Conservation (phyloP, 30 jellyfish, hydroid and myxozoan species). For the Pseudorhiza aurosa region DNA sequence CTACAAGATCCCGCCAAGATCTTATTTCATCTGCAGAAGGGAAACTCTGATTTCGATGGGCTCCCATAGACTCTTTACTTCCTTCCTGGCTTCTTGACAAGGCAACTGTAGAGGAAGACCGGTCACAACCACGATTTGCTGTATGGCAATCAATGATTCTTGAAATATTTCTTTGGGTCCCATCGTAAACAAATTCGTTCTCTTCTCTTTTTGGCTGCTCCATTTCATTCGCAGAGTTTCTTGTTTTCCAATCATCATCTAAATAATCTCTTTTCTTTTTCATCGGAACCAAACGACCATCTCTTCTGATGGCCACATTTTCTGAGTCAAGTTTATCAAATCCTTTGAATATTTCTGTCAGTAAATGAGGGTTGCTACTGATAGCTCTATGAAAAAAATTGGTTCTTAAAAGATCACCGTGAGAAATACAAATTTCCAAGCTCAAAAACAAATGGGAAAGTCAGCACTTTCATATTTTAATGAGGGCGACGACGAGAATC, state of each 20-base stretch:
- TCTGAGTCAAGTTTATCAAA: constrained; percentile 75
- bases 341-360: constrained; percentile 64
- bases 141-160: no score
- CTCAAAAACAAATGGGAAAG: no score
- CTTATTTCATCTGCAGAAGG: constrained; percentile 8
- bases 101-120: not conserved
- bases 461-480: no score
- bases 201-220: not conserved
- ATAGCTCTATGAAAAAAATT: constrained; percentile 14
- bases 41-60: no score
- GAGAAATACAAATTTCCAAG: no score
- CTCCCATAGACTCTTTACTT: no score
- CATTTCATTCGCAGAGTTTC: no score
- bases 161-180: no score
- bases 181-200: not conserved
- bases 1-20: constrained; percentile 39
- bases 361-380: constrained; percentile 27
- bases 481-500: no score
- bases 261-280: not conserved
- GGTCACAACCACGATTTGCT: no score
- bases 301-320: constrained; percentile 52
- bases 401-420: no score
- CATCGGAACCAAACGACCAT: constrained; percentile 63
- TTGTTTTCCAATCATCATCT: not conserved
- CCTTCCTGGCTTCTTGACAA: no score